Percentiles rank a stretch among this genome's conserved stretches.
These are phyloP conservation scores for Hanleya hanleyi DNA, from an alignment of 2,888 invertebrate genomes.

Conservation along the genomic window DNA sequence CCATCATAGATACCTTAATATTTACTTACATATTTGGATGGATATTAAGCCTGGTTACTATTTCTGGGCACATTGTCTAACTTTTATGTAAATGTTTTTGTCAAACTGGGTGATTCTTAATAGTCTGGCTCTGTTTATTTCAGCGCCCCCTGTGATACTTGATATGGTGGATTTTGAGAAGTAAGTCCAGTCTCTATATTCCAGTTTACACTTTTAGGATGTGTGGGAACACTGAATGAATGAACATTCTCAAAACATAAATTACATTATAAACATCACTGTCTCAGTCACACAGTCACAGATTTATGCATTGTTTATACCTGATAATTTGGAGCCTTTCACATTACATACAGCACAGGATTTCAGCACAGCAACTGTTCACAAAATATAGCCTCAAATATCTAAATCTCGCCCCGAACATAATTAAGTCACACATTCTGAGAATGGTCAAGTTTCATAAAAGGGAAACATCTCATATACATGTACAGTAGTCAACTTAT, in stretches of 20 bases:
- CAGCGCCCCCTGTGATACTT: slow-evolving; percentile 86
- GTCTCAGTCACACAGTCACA: neutral
- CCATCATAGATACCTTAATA: too few relatives aligned
- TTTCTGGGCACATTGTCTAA: too few relatives aligned
- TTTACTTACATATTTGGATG: too few relatives aligned
- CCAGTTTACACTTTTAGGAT: neutral
- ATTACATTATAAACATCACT: neutral
- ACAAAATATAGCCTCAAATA: neutral
- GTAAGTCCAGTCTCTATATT: slow-evolving; percentile 76
- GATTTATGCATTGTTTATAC: neutral
- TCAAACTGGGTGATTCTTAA: too few relatives aligned
- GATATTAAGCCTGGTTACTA: too few relatives aligned
- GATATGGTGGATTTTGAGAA: slow-evolving; percentile 90
- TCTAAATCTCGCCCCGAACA: neutral
- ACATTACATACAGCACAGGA: neutral
- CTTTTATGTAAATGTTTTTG: too few relatives aligned
- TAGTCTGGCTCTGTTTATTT: slow-evolving; percentile 42
- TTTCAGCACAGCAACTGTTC: neutral
- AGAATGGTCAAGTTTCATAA: too few relatives aligned
- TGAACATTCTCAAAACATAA: neutral
- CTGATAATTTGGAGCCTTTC: neutral
- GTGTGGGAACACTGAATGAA: neutral
- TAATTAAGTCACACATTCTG: neutral
- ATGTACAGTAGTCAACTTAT: too few relatives aligned
- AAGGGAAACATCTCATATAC: too few relatives aligned